Conservation (phyloP, 2,797 vertebrate species). For the Schizopygopsis pylzovi region DNA sequence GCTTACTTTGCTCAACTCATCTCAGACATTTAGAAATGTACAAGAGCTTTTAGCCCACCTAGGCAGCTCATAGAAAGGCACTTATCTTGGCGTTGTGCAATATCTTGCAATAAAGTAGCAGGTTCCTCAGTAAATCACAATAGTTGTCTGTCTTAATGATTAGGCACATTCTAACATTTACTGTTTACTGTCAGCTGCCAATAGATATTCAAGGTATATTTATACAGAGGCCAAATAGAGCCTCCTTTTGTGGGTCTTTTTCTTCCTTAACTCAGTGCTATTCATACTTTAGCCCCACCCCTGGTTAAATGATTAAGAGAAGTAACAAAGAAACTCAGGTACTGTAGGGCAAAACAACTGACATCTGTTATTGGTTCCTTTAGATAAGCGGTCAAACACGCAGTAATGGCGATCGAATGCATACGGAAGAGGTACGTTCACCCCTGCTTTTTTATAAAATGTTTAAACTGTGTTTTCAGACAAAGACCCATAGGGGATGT, state of each 20-base stretch:
- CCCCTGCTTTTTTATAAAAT: not conserved
- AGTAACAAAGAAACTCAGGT: not conserved
- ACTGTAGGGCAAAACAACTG: not conserved
- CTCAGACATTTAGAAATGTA: too few species aligned
- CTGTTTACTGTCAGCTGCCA: too few species aligned
- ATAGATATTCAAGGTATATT: not conserved
- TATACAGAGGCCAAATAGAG: not conserved
- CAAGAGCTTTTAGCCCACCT: too few species aligned
- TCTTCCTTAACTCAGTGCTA: not conserved
- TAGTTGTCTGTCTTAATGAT: too few species aligned
- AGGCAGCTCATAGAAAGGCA: too few species aligned
- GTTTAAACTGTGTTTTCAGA: not conserved
- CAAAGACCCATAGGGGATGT: too few species aligned
- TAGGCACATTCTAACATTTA: too few species aligned
- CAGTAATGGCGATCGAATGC: not conserved
- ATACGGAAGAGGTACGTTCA: not conserved
- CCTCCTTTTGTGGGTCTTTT: not conserved
- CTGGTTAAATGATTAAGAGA: not conserved
- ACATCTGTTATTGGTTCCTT: not conserved
- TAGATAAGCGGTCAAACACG: not conserved
- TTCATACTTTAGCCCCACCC: not conserved
- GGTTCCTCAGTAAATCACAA: too few species aligned
- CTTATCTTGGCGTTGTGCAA: too few species aligned
- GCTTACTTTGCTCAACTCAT: too few species aligned
- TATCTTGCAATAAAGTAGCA: too few species aligned